Conservation (phyloP, 2,888 invertebrate genomes). For the Polyommatus iphigenia region DNA sequence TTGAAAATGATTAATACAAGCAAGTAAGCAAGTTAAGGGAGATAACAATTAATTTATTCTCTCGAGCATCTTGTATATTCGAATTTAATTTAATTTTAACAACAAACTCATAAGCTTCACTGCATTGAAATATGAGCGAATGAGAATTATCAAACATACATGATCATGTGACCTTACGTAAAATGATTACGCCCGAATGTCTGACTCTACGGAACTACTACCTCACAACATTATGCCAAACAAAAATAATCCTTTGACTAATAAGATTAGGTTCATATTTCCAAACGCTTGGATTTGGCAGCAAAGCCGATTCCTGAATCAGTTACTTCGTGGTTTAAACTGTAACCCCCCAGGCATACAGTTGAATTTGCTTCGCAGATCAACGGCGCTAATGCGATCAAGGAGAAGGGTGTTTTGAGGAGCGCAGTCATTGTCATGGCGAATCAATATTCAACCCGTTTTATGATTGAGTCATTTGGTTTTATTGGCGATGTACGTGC, state of each 20-base stretch:
- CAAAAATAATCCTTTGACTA: slow-evolving; percentile 3
- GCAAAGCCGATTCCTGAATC: neutral
- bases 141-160: neutral
- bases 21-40: no score
- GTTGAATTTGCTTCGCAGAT: neutral
- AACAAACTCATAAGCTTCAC: no score
- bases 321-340: neutral
- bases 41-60: no score
- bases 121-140: no score
- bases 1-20: no score
- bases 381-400: slow-evolving; percentile 34
- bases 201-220: neutral
- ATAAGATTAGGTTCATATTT: neutral
- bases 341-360: neutral
- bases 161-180: neutral
- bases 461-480: slow-evolving; percentile 73
- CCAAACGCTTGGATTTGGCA: neutral
- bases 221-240: neutral
- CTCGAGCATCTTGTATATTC: no score
- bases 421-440: slow-evolving; percentile 63
- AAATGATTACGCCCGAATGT: neutral
- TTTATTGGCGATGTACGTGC: slow-evolving; percentile 70
- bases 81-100: no score
- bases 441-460: slow-evolving; percentile 77
- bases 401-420: slow-evolving; percentile 45